A percentile compares a stretch with the other conserved stretches of the same genome.
Conservation (phyloP, 64 coral and sea anemone genomes). For the Porites lutea region DNA sequence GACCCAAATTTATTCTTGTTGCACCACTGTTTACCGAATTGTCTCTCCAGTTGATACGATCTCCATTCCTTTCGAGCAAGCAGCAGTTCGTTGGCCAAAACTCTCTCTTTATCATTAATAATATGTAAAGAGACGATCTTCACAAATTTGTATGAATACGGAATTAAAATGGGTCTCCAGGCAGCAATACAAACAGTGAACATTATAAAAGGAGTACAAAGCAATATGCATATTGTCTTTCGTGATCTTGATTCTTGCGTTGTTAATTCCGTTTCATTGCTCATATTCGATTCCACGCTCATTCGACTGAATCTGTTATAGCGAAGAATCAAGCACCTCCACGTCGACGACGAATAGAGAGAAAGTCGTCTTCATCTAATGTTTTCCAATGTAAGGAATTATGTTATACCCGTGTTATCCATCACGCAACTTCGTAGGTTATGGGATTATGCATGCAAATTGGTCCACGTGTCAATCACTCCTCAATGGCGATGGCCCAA, state of each 20-base stretch:
- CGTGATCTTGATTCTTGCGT: neutral
- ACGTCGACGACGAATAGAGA: no score
- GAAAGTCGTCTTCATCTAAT: no score
- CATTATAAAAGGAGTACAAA: neutral
- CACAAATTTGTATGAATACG: slow-evolving; percentile 31
- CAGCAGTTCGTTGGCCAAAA: slow-evolving; percentile 37
- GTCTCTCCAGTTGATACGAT: slow-evolving; percentile 55
- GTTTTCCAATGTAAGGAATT: no score
- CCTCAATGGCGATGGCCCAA: no score
- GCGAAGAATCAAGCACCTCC: no score
- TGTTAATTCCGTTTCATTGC: no score
- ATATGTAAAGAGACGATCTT: slow-evolving; percentile 10
- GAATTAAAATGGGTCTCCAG: slow-evolving; percentile 24
- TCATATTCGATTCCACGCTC: no score
- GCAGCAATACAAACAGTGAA: neutral
- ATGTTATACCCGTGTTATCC: no score
- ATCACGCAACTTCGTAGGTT: no score
- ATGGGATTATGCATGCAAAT: no score
- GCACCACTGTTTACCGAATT: slow-evolving; percentile 58
- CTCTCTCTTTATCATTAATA: slow-evolving; percentile 25
- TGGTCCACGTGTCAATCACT: no score
- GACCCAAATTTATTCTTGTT: neutral
- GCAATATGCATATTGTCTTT: neutral
- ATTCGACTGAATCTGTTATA: no score
- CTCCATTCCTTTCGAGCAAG: slow-evolving; percentile 55